Percentiles rank a stretch among this genome's conserved stretches.
Evolutionary conservation across 2,113 vertebrate genomes (phyloP).

Genomic region (Gopherus evgoodei): DNA sequence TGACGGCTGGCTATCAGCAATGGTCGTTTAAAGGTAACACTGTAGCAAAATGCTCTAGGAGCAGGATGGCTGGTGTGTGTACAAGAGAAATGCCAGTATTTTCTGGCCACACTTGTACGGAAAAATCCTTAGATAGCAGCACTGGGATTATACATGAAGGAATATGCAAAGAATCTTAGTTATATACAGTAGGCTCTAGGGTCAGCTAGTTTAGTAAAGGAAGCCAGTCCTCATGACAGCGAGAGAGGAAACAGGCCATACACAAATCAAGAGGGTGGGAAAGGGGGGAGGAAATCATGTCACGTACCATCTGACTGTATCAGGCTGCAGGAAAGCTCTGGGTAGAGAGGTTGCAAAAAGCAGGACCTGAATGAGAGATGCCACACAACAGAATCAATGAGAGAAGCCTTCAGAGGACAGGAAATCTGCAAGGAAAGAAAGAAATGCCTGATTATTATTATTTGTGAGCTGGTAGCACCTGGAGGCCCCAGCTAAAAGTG

Average conservation of each 20-base stretch:
- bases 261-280: accelerated
- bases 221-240: conserved; percentile 12
- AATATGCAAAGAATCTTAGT: conserved; percentile 21
- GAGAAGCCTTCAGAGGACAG: not conserved
- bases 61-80: not conserved
- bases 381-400: not conserved
- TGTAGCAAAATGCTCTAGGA: not conserved
- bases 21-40: not conserved
- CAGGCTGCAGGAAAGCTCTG: not conserved
- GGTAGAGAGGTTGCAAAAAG: not conserved
- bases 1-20: not conserved
- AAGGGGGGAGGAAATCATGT: conserved; percentile 10
- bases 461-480: accelerated
- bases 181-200: conserved; percentile 42
- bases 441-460: not conserved
- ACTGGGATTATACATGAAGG: conserved; percentile 33
- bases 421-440: not conserved
- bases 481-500: accelerated
- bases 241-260: conserved; percentile 20
- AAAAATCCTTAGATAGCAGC: conserved; percentile 65
- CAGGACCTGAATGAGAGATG: not conserved
- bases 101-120: conserved; percentile 33
- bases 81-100: not conserved
- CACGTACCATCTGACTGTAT: not conserved
- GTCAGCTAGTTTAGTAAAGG: conserved; percentile 41